Evolutionary conservation across 2,797 vertebrate genomes (phyloP), one percentile per base, ranked within the genome.

Genomic region (Typhlichthys subterraneus): DNA sequence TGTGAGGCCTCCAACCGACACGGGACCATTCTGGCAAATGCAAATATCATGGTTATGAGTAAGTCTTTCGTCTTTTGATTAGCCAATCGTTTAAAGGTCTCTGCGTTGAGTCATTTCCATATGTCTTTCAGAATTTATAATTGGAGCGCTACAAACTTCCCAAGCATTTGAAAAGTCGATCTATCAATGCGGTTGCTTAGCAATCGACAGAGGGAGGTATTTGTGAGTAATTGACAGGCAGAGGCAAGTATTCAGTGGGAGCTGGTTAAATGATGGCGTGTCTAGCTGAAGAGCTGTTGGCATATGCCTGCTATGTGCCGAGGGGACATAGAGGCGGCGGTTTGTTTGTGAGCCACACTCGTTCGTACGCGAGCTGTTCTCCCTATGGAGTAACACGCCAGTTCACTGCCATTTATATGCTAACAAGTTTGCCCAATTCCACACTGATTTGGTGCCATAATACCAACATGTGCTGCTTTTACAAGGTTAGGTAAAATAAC

Each of bases 41-140:
- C 94, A 69, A 97, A 97, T 15, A 87, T 99, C 38, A 93, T 98
- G 62, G 92, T 99, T 8, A 92, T 98, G 80, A 95, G 97, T 99
- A 78, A 94, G 95, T 87, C 1, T 9, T 10, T 50, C 15, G 10
- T 5, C 12, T 42, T 45, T 45, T 12, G 3, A 5, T 7, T 11
- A 8, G 50, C 6, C 23, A 12, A 8, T 42, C 12, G 12, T 3
- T 38, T 51, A 2, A 5, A 15, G 29, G 15, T 51, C 7, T 50
- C 10, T 50, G 11, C 11, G 5, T 31, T 50, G 23, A 47, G 15
- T 61, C 6, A 6, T 57, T 8, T 42, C 23, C 23, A 29, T 42
- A 9, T 9, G 38, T 42, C 38, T 42, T 42, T 57, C 8, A 55
- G n/a, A 55, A 33, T 29, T 17, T 51, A 29, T 8, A n/a, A 19